phyloP scores from a whole-genome alignment of 2,888 invertebrate species.

The Willowsia nigromaculata region DNA sequence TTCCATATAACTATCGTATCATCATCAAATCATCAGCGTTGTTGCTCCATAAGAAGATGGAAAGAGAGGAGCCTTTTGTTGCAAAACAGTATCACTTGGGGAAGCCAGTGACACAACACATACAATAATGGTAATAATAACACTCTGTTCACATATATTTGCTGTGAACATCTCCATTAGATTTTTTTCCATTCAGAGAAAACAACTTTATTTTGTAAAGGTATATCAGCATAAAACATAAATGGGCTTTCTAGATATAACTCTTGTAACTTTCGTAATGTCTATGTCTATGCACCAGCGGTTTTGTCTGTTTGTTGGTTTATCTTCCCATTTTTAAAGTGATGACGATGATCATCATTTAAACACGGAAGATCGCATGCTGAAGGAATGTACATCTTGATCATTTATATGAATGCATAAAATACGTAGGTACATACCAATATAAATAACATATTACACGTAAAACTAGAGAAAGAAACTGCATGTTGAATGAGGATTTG shows the following conservation, averaged over 20 bases:
- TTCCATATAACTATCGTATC: conserved; percentile 48
- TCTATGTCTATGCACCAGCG: too few relatives aligned
- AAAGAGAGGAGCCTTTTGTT: conserved; percentile 5
- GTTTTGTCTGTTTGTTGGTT: neutral
- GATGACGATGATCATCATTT: too few relatives aligned
- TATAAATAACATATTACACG: neutral
- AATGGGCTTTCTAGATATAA: too few relatives aligned
- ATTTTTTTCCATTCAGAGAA: conserved; percentile 48
- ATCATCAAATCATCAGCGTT: conserved; percentile 48
- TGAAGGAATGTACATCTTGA: too few relatives aligned
- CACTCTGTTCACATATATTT: conserved; percentile 22
- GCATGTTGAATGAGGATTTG: conserved; percentile 33
- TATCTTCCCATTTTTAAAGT: too few relatives aligned
- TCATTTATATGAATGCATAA: neutral
- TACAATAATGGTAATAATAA: neutral
- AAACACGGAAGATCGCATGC: too few relatives aligned
- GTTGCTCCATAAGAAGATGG: conserved; percentile 23
- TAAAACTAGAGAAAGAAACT: conserved; percentile 27
- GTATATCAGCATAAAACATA: neutral
- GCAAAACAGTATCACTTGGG: conserved; percentile 34
- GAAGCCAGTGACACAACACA: neutral
- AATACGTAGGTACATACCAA: neutral
- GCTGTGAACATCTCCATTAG: conserved; percentile 64
- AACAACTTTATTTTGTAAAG: conserved; percentile 47
- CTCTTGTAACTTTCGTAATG: too few relatives aligned